Evolutionary conservation across 2,797 vertebrate species (phyloP).

Genomic region (Phyllotis vaccarum): DNA sequence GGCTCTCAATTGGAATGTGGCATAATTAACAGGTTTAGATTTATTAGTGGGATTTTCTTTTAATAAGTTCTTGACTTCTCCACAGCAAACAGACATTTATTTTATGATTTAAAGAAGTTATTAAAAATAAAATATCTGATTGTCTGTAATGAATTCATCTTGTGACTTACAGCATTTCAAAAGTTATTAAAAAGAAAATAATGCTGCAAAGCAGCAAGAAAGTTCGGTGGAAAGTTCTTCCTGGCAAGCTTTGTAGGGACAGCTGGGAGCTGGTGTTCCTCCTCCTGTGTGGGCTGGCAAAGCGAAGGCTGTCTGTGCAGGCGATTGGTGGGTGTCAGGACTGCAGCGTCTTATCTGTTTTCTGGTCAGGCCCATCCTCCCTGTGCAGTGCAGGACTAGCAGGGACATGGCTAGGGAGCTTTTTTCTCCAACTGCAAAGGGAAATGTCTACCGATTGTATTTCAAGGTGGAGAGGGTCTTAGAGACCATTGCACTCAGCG

Average conservation of each 20-base stretch:
- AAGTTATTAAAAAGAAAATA: slow-evolving; percentile 68
- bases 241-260: slow-evolving; percentile 35
- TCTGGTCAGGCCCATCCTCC: neutral
- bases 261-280: slow-evolving; percentile 41
- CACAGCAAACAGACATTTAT: slow-evolving; percentile 2
- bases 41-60: slow-evolving; percentile 56
- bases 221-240: slow-evolving; percentile 65
- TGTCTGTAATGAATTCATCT: slow-evolving; percentile 61
- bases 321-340: neutral
- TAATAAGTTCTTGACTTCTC: slow-evolving; percentile 41
- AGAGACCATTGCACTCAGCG: neutral
- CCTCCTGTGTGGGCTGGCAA: slow-evolving; percentile 31
- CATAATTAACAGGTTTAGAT: slow-evolving; percentile 47
- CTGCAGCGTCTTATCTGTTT: slow-evolving; percentile 30
- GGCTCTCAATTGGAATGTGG: neutral
- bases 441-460: neutral
- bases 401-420: neutral
- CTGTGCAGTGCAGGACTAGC: neutral
- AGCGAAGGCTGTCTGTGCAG: neutral
- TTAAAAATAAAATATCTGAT: slow-evolving; percentile 66
- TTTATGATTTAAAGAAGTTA: slow-evolving; percentile 49
- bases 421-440: neutral
- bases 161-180: slow-evolving; percentile 58
- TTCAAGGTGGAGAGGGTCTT: slow-evolving; percentile 11
- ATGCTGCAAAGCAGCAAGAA: slow-evolving; percentile 7